Conservation (phyloP, 23 tunicate species). For the Diplosoma virens region DNA sequence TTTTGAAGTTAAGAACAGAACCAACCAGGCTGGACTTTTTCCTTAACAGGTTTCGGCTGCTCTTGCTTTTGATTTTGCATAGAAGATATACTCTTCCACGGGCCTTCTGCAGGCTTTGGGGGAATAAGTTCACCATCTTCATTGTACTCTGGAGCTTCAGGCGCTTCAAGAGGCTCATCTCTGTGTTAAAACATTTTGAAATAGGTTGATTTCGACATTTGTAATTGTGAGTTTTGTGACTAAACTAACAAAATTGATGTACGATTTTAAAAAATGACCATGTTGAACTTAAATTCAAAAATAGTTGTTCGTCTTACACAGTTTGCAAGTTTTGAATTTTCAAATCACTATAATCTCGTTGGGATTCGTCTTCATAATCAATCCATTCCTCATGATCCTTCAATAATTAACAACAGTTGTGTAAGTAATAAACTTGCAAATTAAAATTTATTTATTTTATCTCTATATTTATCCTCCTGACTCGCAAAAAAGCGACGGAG, state of each 20-base stretch:
- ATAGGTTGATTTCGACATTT: background rate
- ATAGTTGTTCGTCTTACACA: slow-evolving; percentile 29
- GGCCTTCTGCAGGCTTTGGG: slow-evolving; percentile 79
- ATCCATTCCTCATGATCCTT: slow-evolving; percentile 93
- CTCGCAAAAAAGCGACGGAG: too few relatives aligned
- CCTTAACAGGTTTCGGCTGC: background rate
- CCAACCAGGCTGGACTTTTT: too few relatives aligned
- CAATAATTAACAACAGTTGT: too few relatives aligned
- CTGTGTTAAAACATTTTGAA: too few relatives aligned
- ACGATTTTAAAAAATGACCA: too few relatives aligned
- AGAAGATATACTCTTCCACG: slow-evolving; percentile 50
- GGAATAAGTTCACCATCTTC: slow-evolving; percentile 82
- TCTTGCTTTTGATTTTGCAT: background rate
- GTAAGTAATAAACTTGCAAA: too few relatives aligned
- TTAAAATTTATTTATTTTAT: too few relatives aligned
- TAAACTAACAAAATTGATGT: too few relatives aligned
- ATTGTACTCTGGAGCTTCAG: slow-evolving; percentile 52
- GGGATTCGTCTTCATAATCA: slow-evolving; percentile 88
- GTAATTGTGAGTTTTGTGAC: background rate
- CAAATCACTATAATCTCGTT: slow-evolving; percentile 88
- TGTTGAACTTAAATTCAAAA: too few relatives aligned
- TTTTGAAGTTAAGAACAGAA: too few relatives aligned
- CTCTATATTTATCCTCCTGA: too few relatives aligned
- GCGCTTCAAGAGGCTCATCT: slow-evolving; percentile 3
- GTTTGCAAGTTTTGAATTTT: slow-evolving; percentile 88